Base-by-base conservation (phyloP, 1,140 invertebrate genomes). In the Bombus waltoni region DNA sequence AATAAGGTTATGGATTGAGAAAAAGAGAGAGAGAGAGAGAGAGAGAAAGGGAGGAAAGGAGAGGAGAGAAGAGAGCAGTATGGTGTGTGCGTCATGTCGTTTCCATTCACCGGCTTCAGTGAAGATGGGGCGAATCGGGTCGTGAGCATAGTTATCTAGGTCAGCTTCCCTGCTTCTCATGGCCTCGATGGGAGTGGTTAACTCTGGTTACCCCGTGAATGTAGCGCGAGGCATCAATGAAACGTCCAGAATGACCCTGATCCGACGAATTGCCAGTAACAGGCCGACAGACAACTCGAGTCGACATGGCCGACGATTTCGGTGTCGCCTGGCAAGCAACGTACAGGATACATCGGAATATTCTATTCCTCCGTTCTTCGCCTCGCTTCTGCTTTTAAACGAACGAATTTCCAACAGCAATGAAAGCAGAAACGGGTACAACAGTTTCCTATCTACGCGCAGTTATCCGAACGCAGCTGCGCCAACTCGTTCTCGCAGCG, bases 61-160 rank as follows among this genome's bases (percentile, higher is more conserved):
- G 18, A 4, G 38, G 40, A 40, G 74, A 65, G 79, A 65, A 65
- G 77, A 62, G 72, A 57, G 74, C 32, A 65, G 83, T 82, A 91
- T 91, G 89, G 92, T 90, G 88, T 90, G 90, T 93, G 90, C 92
- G 91, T 93, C 92, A 93, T 92, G 91, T 88, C 84, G 87, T 82
- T 91, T 93, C 92, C 90, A 93, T 93, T 93, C 92, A 93, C 90
- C 89, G 91, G 92, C 91, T 92, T 92, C 88, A 85, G 79, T 76
- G 88, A 92, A 92, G 91, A 90, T 92, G 89, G 88, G 87, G 84
- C 87, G 82, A 86, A 90, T 70, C 87, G 83, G 89, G 89, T 90
- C 87, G 87, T 80, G 81, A 70, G 84, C 83, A 87, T 87, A 87
- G 86, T 85, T 91, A 93, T 93, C 89, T 93, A 86, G 92, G 92